phyloP scores from a whole-genome alignment of 2,888 invertebrate genomes.

The Frankliniella fusca region DNA sequence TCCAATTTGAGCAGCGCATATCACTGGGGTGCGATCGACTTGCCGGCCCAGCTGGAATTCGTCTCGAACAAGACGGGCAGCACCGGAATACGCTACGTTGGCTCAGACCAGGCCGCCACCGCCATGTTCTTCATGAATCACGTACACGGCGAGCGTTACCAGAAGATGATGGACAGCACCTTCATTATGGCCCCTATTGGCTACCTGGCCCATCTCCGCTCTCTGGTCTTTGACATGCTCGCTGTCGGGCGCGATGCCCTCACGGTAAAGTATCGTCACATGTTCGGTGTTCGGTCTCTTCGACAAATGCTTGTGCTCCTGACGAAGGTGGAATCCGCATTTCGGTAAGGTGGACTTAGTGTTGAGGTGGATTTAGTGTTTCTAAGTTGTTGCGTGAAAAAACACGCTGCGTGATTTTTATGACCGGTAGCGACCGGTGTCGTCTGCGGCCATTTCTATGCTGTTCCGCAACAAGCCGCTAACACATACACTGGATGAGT shows the following conservation, averaged over 20 bases:
- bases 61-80: constrained; percentile 6
- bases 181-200: not conserved
- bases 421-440: no score
- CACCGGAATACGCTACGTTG: not conserved
- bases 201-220: not conserved
- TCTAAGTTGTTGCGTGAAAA: no score
- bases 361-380: no score
- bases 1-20: not conserved
- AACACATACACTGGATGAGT: no score
- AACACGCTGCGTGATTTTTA: no score
- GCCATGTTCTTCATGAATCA: not conserved
- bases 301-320: no score
- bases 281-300: no score
- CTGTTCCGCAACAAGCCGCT: no score
- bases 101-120: not conserved
- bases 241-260: not conserved
- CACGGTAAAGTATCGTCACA: no score
- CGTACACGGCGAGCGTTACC: not conserved
- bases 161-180: not conserved
- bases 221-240: not conserved
- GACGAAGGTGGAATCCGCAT: no score
- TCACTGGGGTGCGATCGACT: constrained; percentile 18
- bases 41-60: constrained; percentile 6
- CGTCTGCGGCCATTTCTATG: no score
- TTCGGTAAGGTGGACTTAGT: no score